These are phyloP conservation scores for Thymelicus sylvestris DNA, from an alignment of 2,888 invertebrate species.

Conservation along the genomic window DNA sequence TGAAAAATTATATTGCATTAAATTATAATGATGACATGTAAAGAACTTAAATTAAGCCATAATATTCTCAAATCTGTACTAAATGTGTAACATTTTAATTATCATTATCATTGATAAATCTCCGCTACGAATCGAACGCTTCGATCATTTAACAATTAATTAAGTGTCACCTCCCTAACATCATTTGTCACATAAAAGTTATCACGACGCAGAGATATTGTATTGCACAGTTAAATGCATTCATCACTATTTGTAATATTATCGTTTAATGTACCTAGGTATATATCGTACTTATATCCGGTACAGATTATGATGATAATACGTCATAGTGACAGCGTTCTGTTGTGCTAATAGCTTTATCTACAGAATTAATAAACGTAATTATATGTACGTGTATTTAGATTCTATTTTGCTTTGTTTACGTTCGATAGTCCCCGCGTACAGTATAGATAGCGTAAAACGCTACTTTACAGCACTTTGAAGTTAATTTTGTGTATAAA, in stretches of 20 bases:
- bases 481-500: too few relatives aligned
- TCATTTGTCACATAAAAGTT: not conserved
- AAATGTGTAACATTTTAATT: not conserved
- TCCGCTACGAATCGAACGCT: not conserved
- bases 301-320: slow-evolving; percentile 6
- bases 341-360: slow-evolving; percentile 13
- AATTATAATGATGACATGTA: too few relatives aligned
- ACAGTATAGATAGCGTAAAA: too few relatives aligned
- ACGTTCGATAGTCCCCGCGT: too few relatives aligned
- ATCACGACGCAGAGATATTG: slow-evolving; percentile 13
- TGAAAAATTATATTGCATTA: too few relatives aligned
- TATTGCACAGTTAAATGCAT: slow-evolving; percentile 19
- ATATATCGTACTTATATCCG: not conserved
- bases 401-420: too few relatives aligned
- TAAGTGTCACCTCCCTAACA: not conserved
- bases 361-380: too few relatives aligned
- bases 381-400: too few relatives aligned
- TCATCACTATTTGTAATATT: slow-evolving; percentile 19
- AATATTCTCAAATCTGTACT: too few relatives aligned
- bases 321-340: slow-evolving; percentile 25
- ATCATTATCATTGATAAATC: not conserved
- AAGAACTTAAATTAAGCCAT: too few relatives aligned
- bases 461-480: too few relatives aligned
- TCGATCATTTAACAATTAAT: not conserved
- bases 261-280: slow-evolving; percentile 16